A percentile compares a stretch with the other conserved stretches of the same genome.
Evolutionary conservation across 2,888 invertebrate species (phyloP).

Genomic region (Abrostola tripartita): DNA sequence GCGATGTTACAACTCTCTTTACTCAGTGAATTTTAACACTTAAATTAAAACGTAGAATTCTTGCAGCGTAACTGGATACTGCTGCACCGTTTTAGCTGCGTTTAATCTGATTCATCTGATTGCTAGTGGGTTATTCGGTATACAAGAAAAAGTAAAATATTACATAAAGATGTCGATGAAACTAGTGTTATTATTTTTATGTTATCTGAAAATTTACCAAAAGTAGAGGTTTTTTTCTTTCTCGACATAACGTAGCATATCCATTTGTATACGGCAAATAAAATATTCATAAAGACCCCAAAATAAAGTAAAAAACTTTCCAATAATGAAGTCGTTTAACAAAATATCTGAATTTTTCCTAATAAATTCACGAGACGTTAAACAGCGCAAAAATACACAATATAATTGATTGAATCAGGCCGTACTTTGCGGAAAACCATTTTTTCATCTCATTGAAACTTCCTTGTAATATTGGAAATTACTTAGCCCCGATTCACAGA

Average conservation of each 20-base stretch:
- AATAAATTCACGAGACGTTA: conserved; percentile 16
- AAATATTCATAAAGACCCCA: conserved; percentile 15
- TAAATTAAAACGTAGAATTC: conserved; percentile 6
- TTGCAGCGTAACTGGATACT: too few species aligned
- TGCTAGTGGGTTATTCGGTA: too few species aligned
- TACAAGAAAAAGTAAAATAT: too few species aligned
- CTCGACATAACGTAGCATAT: too few species aligned
- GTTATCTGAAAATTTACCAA: too few species aligned
- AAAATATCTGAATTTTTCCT: conserved; percentile 1
- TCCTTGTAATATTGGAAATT: conserved; percentile 23
- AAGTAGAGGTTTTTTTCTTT: too few species aligned
- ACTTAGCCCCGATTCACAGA: conserved; percentile 15
- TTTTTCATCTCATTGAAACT: conserved; percentile 32
- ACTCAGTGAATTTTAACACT: conserved; percentile 2
- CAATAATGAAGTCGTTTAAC: too few species aligned
- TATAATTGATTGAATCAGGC: conserved; percentile 24
- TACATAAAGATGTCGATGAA: too few species aligned
- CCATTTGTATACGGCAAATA: too few species aligned
- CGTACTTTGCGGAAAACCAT: conserved; percentile 7
- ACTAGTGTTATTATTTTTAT: too few species aligned
- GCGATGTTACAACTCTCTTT: neutral
- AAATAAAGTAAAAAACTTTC: neutral
- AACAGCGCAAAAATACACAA: conserved; percentile 29
- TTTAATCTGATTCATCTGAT: too few species aligned
- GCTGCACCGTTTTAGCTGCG: too few species aligned